phyloP scores from a whole-genome alignment of 2,797 vertebrate genomes.

The Micropoecilia bifurca region DNA sequence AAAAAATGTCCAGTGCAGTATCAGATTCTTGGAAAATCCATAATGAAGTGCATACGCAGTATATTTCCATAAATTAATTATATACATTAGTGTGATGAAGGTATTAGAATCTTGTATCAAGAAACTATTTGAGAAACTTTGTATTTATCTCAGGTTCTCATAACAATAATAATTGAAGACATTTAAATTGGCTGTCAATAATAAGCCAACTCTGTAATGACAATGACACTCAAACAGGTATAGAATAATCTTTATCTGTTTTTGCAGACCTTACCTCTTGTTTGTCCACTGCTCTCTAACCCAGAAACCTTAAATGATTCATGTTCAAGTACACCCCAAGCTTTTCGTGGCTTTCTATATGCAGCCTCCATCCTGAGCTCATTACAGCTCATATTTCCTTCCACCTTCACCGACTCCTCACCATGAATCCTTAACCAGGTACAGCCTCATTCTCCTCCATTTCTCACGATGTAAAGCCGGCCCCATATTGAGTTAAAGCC shows the following conservation, averaged over 20 bases:
- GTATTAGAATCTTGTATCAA: background rate
- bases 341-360: conserved; percentile 24
- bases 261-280: conserved; percentile 20
- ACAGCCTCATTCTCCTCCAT: background rate
- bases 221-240: background rate
- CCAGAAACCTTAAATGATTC: conserved; percentile 33
- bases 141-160: background rate
- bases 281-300: conserved; percentile 31
- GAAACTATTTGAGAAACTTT: background rate
- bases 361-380: conserved; percentile 29
- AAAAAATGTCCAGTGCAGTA: background rate
- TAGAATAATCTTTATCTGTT: conserved; percentile 10
- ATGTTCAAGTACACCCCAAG: conserved; percentile 7
- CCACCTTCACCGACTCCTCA: conserved; percentile 12
- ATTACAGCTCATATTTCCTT: conserved; percentile 43
- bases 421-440: conserved; percentile 39
- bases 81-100: too few species aligned
- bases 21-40: background rate
- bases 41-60: background rate
- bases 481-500: conserved; percentile 10
- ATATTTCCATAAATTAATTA: background rate
- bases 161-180: background rate
- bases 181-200: background rate
- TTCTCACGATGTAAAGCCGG: conserved; percentile 11
- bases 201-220: background rate